Conservation (phyloP, 1,140 invertebrate species). For the Brachionus asplanchnoidis region DNA sequence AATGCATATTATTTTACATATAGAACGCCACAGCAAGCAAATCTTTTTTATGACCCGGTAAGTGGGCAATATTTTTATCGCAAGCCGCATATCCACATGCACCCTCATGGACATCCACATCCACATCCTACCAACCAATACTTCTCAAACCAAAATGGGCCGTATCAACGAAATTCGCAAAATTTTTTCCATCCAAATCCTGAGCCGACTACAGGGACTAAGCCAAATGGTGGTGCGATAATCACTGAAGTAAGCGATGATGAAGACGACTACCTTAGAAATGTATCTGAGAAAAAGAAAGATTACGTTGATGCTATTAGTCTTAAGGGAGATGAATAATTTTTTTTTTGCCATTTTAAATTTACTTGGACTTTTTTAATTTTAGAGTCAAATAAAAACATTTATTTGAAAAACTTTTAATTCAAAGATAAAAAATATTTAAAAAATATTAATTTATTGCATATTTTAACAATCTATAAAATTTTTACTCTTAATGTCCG, state of each 20-base stretch:
- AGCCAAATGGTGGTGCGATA: neutral
- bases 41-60: neutral
- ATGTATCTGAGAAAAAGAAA: conserved; percentile 13
- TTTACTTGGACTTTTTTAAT: neutral
- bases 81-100: neutral
- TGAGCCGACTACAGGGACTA: neutral
- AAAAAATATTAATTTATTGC: neutral
- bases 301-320: conserved; percentile 40
- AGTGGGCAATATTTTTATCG: conserved; percentile 28
- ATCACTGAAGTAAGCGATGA: conserved; percentile 38
- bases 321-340: conserved; percentile 30
- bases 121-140: neutral
- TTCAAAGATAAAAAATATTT: neutral
- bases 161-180: neutral
- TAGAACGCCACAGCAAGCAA: neutral
- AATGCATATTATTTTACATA: conserved; percentile 1
- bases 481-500: neutral
- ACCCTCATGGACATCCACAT: neutral
- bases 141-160: neutral
- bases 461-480: neutral
- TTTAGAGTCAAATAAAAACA: neutral
- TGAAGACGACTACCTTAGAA: conserved; percentile 19
- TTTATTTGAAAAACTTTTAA: neutral
- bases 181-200: neutral
- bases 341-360: neutral